These are phyloP conservation scores for Musca vetustissima DNA, from an alignment of 1,140 invertebrate species.

Conservation along the genomic window DNA sequence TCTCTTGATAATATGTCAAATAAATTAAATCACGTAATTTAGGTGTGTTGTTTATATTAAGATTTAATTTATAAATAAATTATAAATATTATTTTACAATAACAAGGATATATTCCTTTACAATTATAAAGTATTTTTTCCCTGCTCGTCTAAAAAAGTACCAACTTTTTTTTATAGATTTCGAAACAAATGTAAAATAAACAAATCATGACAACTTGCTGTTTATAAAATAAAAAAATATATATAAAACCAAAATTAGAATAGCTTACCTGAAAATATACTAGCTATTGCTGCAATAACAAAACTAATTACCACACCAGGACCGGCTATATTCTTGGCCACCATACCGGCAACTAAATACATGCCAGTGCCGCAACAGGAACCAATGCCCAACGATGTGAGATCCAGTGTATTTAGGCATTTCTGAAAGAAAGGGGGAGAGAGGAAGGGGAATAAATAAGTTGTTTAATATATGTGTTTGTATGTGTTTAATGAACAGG, in stretches of 20 bases:
- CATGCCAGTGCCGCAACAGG: slow-evolving; percentile 92
- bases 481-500: not conserved
- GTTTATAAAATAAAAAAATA: too few relatives aligned
- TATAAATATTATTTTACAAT: too few relatives aligned
- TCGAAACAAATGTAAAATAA: not conserved
- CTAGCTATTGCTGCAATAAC: slow-evolving; percentile 88
- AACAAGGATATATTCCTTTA: too few relatives aligned
- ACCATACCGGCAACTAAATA: slow-evolving; percentile 91
- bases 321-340: slow-evolving; percentile 82
- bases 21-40: too few relatives aligned
- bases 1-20: too few relatives aligned
- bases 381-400: slow-evolving; percentile 88
- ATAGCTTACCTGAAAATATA: slow-evolving; percentile 87
- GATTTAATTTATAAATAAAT: too few relatives aligned
- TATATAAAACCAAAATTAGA: too few relatives aligned
- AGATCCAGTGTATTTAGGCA: slow-evolving; percentile 87
- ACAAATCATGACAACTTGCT: too few relatives aligned
- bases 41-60: too few relatives aligned
- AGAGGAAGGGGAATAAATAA: not conserved
- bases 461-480: not conserved
- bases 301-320: slow-evolving; percentile 84
- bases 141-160: too few relatives aligned
- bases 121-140: too few relatives aligned
- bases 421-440: slow-evolving; percentile 62
- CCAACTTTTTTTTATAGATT: too few relatives aligned